These are phyloP conservation scores for Dolichotis patagonum DNA, from an alignment of 2,113 vertebrate genomes.

Conservation along the genomic window DNA sequence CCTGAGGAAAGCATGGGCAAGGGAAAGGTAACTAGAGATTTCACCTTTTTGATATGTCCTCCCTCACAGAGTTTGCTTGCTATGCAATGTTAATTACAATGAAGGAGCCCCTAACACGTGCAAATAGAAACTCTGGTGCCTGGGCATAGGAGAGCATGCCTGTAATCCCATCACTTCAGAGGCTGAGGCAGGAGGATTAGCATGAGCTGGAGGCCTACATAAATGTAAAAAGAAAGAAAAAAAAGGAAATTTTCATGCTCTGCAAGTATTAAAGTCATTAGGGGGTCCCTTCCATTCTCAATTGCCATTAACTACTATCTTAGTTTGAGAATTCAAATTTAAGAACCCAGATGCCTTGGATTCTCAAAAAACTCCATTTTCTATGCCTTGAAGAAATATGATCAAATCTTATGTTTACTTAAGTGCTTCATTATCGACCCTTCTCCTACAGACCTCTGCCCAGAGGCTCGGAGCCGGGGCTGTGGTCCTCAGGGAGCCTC, in stretches of 20 bases:
- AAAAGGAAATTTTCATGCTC: not conserved
- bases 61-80: not conserved
- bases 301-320: not conserved
- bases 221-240: not conserved
- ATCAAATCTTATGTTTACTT: not conserved
- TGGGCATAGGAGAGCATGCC: too few relatives aligned
- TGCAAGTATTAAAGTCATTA: not conserved
- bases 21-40: not conserved
- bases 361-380: not conserved
- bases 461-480: not conserved
- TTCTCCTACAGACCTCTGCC: not conserved
- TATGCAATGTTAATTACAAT: not conserved
- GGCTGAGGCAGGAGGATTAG: not conserved
- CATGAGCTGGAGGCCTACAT: not conserved
- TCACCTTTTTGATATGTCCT: not conserved
- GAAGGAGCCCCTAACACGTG: not conserved
- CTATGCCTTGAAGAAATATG: not conserved
- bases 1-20: not conserved
- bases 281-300: not conserved
- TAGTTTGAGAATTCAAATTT: not conserved
- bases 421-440: not conserved
- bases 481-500: not conserved
- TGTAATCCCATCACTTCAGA: not conserved
- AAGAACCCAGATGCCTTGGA: not conserved
- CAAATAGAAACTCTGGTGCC: too few relatives aligned